phyloP scores from a whole-genome alignment of 2,888 invertebrate genomes.

The Spicauda simplicius region DNA sequence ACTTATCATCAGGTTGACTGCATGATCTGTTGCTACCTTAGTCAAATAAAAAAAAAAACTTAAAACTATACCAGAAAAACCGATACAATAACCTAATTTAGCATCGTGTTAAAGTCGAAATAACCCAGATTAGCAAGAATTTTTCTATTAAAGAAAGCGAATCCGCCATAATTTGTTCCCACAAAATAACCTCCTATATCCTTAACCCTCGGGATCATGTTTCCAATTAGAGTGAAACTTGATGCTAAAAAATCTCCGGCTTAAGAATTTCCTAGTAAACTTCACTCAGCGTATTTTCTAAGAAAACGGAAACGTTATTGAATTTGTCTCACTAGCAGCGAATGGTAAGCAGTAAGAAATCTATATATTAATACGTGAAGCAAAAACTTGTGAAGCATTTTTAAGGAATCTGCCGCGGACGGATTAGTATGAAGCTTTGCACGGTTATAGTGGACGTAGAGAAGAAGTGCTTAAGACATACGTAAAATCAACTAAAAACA shows the following conservation, averaged over 20 bases:
- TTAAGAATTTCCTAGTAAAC: conserved; percentile 4
- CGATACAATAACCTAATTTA: background rate
- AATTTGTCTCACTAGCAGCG: background rate
- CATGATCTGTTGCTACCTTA: too few relatives aligned
- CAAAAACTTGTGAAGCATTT: too few relatives aligned
- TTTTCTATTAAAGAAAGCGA: background rate
- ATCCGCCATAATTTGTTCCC: background rate
- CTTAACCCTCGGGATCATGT: conserved; percentile 22
- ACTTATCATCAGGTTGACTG: too few relatives aligned
- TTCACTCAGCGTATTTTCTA: conserved; percentile 9
- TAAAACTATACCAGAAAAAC: too few relatives aligned
- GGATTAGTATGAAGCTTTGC: too few relatives aligned
- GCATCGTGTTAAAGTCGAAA: background rate
- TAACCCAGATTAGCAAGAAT: background rate
- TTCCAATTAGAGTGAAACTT: conserved; percentile 22
- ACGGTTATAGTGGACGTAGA: too few relatives aligned
- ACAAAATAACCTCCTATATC: conserved; percentile 14
- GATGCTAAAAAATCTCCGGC: conserved; percentile 17
- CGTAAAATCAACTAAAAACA: too few relatives aligned
- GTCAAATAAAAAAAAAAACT: too few relatives aligned
- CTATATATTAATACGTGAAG: too few relatives aligned
- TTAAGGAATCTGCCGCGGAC: too few relatives aligned
- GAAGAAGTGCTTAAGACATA: too few relatives aligned
- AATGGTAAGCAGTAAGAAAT: background rate
- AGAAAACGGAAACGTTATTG: background rate